Conservation (phyloP, 2,888 invertebrate genomes). For the Papilio demoleus region DNA sequence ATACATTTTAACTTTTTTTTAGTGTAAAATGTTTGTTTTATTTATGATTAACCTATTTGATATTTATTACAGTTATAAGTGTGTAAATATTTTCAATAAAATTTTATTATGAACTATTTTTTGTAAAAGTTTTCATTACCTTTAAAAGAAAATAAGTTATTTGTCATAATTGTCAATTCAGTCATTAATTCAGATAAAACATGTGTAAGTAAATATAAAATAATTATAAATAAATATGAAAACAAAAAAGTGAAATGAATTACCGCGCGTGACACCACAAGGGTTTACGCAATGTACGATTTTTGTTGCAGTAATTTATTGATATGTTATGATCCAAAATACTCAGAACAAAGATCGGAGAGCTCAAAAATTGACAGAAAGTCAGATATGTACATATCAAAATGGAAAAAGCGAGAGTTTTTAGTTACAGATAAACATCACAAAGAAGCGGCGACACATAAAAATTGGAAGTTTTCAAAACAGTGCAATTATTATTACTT, state of each 20-base stretch:
- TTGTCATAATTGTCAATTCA: constrained; percentile 19
- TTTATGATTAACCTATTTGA: no score
- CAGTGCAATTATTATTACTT: background rate
- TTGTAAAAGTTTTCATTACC: background rate
- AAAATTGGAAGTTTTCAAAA: constrained; percentile 17
- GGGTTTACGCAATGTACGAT: constrained; percentile 51
- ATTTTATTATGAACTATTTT: no score
- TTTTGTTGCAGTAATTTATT: constrained; percentile 51
- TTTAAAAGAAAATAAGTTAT: background rate
- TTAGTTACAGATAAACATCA: background rate
- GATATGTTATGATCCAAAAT: constrained; percentile 54
- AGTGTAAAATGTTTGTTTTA: no score
- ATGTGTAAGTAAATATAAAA: constrained; percentile 32
- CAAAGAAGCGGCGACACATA: background rate
- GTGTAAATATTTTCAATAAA: no score
- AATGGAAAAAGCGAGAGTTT: constrained; percentile 36
- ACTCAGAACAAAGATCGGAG: constrained; percentile 56
- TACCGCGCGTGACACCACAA: constrained; percentile 40
- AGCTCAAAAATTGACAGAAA: constrained; percentile 57
- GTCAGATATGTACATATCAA: constrained; percentile 26
- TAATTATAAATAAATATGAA: constrained; percentile 38
- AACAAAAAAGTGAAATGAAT: constrained; percentile 39
- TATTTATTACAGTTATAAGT: no score
- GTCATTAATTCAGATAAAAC: constrained; percentile 18
- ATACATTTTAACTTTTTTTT: no score